Evolutionary conservation across 2,888 invertebrate genomes (phyloP), one percentile per base, ranked within the genome.

Genomic region (Glyphotaelius pellucidus): DNA sequence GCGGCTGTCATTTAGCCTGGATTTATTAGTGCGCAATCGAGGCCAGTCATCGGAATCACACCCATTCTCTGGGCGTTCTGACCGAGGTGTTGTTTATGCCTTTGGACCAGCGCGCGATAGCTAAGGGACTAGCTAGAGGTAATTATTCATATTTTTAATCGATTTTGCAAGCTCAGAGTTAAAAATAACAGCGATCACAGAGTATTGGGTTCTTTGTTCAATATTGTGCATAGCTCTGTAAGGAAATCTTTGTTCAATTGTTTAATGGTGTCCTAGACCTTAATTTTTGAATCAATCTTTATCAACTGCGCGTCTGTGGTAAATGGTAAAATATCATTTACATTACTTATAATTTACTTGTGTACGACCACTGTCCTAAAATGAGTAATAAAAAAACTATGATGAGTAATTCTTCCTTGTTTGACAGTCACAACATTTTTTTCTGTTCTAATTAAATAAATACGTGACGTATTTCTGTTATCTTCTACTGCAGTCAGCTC

Each of bases 21-120:
- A 93, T 93, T 93, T 93, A 93, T 93, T 93, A 91, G 92, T 87
- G 80, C 90, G 88, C 89, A 85, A 92, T 92, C 92, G 47, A 88
- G 90, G 80, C 91, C 67, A 91, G 92, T 90, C 92, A 92, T 92
- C 92, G 80, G 88, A 90, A 92, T 92, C 90, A 92, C 92, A 92
- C 92, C 92, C 92, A 92, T 92, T 91, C 80, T 90, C 90, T 89
- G 30, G 91, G n/a, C 90, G 35, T 79, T 90, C 85, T 85, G 25
- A 12, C 30, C 85, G 52, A 32, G 14, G 90, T 31, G 79, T 88
- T 88, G 79, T 88, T 88, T 88, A 88, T 88, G 88, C 32, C 31
- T 79, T 67, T 88, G 67, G 32, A 25, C 79, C 67, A 88, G 88
- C 79, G 19, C 15, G 79, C 31, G 88, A 88, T 88, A 88, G 32